Evolutionary conservation across 2,888 invertebrate species (phyloP), one percentile per base, ranked within the genome.

Genomic region (Spodoptera littoralis): DNA sequence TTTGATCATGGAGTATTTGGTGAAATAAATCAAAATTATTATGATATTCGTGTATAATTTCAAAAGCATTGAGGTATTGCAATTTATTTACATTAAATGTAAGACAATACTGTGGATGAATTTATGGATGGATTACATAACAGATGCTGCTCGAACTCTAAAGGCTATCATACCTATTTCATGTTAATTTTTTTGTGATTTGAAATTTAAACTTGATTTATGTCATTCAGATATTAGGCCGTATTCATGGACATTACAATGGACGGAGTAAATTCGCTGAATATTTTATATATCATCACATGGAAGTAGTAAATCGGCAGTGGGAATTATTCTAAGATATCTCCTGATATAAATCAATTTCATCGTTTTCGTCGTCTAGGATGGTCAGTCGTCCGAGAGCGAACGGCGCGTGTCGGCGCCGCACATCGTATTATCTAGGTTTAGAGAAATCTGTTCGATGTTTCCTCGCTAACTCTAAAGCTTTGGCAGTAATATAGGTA

Each of bases 401-500:
- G 27, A 36, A 63, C 51, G 44, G 18, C 47, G 36, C 9, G 36
- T 36, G 9, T 42, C n/a, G 42, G 22, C 42, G 11, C 41, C 54
- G 43, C 13, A 8, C 36, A 9, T 46, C 12, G n/a, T 43, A 9
- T 12, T 36, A 13, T 48, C 13, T 62, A 36, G 45, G 50, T 60
- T 55, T 13, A 59, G 47, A 57, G 48, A 62, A 64, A 68, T 46
- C 44, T 62, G 46, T 58, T 73, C 57, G 52, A 71, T 61, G 49
- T 41, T 69, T 58, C 60, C 62, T 70, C 60, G 69, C 76, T 88
- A 88, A 82, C 79, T 86, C 90, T 92, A 91, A 89, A 87, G 87
- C 93, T 93, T 93, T 93, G 93, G 93, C 89, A 91, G 90, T 90
- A 86, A 84, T 83, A 81, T 87, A 92, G 89, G 90, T 92, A 92